Evolutionary conservation across 2,888 invertebrate species (phyloP).

Genomic region (Synergus japonicus): DNA sequence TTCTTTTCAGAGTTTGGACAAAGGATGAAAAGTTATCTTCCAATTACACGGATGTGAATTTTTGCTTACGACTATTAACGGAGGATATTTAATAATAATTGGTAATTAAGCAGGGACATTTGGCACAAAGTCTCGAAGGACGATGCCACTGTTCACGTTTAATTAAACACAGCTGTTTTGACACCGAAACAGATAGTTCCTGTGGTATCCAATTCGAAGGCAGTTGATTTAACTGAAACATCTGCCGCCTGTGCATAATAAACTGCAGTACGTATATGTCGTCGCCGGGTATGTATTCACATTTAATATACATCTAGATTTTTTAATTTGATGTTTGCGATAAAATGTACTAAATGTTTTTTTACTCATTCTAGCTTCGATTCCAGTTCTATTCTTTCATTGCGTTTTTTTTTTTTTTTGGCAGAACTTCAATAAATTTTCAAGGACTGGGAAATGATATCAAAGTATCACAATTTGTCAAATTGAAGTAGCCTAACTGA

Average conservation of each 20-base stretch:
- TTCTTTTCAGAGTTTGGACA: too few species aligned
- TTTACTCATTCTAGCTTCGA: too few species aligned
- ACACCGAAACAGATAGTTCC: conserved; percentile 55
- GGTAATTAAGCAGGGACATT: conserved; percentile 43
- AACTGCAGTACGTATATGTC: conserved; percentile 46
- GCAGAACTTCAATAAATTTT: too few species aligned
- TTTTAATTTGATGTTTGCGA: neutral
- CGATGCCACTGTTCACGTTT: conserved; percentile 47
- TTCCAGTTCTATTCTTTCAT: too few species aligned
- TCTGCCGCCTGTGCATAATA: conserved; percentile 68
- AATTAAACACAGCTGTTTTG: conserved; percentile 58
- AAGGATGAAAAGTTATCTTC: neutral
- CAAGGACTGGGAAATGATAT: neutral
- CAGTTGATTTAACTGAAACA: conserved; percentile 73
- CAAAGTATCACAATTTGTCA: neutral
- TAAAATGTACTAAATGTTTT: too few species aligned
- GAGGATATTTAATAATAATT: conserved; percentile 45
- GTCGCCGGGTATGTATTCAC: conserved; percentile 9
- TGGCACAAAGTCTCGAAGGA: conserved; percentile 44
- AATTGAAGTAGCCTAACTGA: neutral
- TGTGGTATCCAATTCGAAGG: conserved; percentile 51
- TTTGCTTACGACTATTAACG: conserved; percentile 6
- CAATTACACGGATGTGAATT: neutral
- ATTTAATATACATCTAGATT: neutral
- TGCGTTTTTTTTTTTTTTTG: too few species aligned